Percentiles rank a stretch among this genome's conserved stretches.
Evolutionary conservation across 2,888 invertebrate species (phyloP).

Genomic region (Unio pictorum): DNA sequence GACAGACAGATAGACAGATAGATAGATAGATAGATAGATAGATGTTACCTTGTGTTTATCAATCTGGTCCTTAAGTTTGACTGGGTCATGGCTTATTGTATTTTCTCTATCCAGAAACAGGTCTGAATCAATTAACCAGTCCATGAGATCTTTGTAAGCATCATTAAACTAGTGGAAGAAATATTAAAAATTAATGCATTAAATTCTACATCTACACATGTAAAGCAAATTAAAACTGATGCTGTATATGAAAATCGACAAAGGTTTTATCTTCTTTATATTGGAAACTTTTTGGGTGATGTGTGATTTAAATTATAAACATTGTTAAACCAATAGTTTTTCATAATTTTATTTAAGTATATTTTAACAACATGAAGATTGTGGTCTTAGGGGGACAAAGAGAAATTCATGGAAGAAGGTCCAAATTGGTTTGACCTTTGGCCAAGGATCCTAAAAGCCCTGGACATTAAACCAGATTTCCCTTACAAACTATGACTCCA

Average conservation of each 20-base stretch:
- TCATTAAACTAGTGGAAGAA: slow-evolving; percentile 82
- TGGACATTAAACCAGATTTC: no score
- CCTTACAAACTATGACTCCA: no score
- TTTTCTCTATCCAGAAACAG: slow-evolving; percentile 82
- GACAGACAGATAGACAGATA: no score
- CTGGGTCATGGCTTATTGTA: slow-evolving; percentile 85
- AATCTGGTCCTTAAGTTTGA: slow-evolving; percentile 85
- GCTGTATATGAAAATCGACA: not conserved
- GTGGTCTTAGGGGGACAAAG: no score
- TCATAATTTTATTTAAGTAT: no score
- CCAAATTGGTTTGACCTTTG: no score
- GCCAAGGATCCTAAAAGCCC: no score
- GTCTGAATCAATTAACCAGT: slow-evolving; percentile 92
- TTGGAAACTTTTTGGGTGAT: not conserved
- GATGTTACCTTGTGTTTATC: slow-evolving; percentile 82
- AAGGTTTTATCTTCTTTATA: not conserved
- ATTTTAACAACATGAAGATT: no score
- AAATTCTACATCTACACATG: not conserved
- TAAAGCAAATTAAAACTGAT: not conserved
- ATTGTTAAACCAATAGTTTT: no score
- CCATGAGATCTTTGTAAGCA: slow-evolving; percentile 89
- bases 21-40: no score
- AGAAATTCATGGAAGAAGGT: no score
- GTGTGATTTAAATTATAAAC: no score
- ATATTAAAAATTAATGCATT: not conserved